Conservation (phyloP, 1,140 invertebrate genomes). For the Hycleus phaleratus region DNA sequence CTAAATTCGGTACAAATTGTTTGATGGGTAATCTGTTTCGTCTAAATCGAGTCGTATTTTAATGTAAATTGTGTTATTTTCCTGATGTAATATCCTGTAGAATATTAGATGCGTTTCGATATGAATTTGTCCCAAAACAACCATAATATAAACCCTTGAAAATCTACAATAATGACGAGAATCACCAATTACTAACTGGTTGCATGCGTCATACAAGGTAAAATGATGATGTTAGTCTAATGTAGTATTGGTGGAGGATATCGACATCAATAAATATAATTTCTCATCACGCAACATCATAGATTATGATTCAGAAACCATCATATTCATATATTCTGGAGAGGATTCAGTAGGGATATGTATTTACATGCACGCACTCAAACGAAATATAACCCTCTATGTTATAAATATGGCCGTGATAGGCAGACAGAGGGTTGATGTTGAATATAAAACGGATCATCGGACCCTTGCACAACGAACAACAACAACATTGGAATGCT, state of each 20-base stretch:
- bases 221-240: not conserved
- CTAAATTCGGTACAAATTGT: too few relatives aligned
- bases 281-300: constrained; percentile 29
- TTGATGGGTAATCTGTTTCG: too few relatives aligned
- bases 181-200: constrained; percentile 8
- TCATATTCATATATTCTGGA: constrained; percentile 30
- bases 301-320: constrained; percentile 32
- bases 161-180: constrained; percentile 2
- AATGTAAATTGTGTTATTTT: too few relatives aligned
- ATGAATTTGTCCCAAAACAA: too few relatives aligned
- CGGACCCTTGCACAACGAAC: constrained; percentile 11
- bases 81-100: too few relatives aligned
- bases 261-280: constrained; percentile 27
- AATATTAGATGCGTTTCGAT: too few relatives aligned
- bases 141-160: not conserved
- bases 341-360: constrained; percentile 15
- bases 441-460: constrained; percentile 32
- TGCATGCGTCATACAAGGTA: constrained; percentile 14
- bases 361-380: too few relatives aligned
- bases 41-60: too few relatives aligned
- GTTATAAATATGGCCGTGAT: constrained; percentile 22
- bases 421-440: constrained; percentile 20
- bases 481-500: not conserved
- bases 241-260: not conserved
- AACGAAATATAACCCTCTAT: constrained; percentile 1